A percentile compares a stretch with the other conserved stretches of the same genome.
These are phyloP conservation scores for Cyprinodon diabolis DNA, from an alignment of 2,797 vertebrate species.

Conservation along the genomic window DNA sequence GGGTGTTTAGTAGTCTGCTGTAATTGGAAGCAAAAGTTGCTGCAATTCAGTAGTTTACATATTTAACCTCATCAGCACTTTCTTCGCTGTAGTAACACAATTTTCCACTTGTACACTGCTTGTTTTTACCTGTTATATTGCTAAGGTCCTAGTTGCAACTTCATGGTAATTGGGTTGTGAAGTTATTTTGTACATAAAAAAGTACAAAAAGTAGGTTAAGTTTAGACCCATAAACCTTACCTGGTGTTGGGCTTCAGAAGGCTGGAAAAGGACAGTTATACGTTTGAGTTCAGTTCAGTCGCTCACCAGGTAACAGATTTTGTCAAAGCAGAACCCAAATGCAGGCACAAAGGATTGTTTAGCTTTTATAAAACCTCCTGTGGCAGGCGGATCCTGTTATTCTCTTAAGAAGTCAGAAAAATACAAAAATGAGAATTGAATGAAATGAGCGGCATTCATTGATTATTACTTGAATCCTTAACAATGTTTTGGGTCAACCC, in stretches of 20 bases:
- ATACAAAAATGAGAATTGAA: not conserved
- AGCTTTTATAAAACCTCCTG: not conserved
- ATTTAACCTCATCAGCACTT: conserved; percentile 6
- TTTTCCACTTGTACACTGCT: conserved; percentile 29
- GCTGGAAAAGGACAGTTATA: no score
- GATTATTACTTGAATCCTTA: not conserved
- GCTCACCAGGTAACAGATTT: not conserved
- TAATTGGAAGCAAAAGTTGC: conserved; percentile 28
- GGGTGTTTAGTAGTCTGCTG: conserved; percentile 23
- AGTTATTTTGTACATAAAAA: not conserved
- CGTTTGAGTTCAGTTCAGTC: not conserved
- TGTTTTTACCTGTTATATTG: conserved; percentile 11
- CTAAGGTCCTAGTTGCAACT: not conserved
- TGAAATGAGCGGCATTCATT: not conserved
- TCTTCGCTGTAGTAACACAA: conserved; percentile 43
- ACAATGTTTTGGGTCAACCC: not conserved
- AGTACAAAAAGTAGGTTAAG: not conserved
- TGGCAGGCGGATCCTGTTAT: not conserved
- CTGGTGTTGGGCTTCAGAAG: not conserved
- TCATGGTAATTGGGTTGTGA: not conserved
- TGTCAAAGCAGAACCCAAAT: not conserved
- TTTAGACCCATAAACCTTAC: not conserved
- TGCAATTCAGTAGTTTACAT: conserved; percentile 47
- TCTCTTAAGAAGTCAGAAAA: not conserved
- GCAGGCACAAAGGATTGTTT: not conserved